Evolutionary conservation across 2,888 invertebrate species (phyloP), one percentile per base, ranked within the genome.

Genomic region (Siphonodentalium dalli): DNA sequence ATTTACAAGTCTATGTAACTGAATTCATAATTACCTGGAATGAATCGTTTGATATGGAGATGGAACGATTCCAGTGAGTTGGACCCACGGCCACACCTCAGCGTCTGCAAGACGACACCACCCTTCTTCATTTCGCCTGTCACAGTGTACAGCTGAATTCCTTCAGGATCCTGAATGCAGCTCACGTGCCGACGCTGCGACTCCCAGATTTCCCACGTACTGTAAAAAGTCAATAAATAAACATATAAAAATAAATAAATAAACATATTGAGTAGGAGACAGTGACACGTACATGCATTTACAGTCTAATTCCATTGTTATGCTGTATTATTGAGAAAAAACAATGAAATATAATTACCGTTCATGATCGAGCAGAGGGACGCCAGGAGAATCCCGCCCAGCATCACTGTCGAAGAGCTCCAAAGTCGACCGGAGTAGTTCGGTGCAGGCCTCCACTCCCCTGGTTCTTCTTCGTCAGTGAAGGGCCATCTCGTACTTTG

Each of bases 1-100:
- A 24, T 18, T 11, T 26, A 26, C 7, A 41, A n/a, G n/a, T n/a
- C n/a, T 43, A 44, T 26, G 26, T 38, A 45, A n/a, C 38, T 48
- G 35, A 33, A 42, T 21, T 34, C 41, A 24, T 6, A 2, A 2
- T 23, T 65, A 56, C 66, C 66, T 50, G 66, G 67, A 34, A 69
- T 63, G 45, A 69, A 69, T 29, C 63, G 43, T 40, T 47, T 45
- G 48, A 66, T 23, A 43, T 56, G 64, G 2, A 54, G 53, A 42
- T 72, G 72, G 38, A 72, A 72, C 8, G 39, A 48, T 40, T 71
- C 71, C 15, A 72, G 49, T 1, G 65, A 65, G 0, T 63, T 65
- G 1, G 68, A 69, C 7, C 68, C 69, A 23, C 68, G 37, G 9
- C 65, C 68, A 56, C 71, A 69, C 11, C 61, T 31, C 50, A 57